phyloP scores from a whole-genome alignment of 2,888 invertebrate species.

The Ormyrus nitidulus region DNA sequence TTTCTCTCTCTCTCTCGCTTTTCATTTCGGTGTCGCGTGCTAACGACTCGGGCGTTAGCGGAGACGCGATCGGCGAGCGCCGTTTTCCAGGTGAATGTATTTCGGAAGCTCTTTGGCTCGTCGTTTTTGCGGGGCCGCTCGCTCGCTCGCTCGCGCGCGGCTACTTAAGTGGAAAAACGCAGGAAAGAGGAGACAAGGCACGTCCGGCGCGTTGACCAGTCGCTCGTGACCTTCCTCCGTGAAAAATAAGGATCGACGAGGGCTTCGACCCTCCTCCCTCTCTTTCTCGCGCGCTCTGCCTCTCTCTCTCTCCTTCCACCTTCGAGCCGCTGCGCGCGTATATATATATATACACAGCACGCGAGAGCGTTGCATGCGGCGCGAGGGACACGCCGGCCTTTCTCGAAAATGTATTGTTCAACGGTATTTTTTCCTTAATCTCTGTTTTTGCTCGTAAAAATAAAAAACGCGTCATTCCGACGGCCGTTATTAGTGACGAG shows the following conservation, averaged over 20 bases:
- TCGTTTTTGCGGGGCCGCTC: not conserved
- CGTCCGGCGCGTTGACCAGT: conserved; percentile 54
- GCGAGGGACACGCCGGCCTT: not conserved
- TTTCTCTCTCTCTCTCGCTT: not conserved
- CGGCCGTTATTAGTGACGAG: conserved; percentile 49
- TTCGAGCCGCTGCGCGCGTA: not conserved
- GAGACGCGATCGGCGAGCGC: not conserved
- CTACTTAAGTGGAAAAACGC: conserved; percentile 50
- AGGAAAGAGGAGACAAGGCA: conserved; percentile 47
- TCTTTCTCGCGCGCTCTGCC: not conserved
- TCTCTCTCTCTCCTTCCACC: conserved; percentile 20
- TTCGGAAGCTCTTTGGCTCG: conserved; percentile 38
- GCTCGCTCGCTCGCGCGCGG: not conserved
- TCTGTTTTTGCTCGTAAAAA: conserved; percentile 51
- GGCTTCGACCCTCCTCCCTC: conserved; percentile 51
- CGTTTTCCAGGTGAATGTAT: conserved; percentile 47
- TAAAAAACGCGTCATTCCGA: conserved; percentile 51
- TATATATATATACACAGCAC: not conserved
- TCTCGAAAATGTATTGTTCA: conserved; percentile 51
- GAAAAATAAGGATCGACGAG: conserved; percentile 54
- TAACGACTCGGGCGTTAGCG: not conserved
- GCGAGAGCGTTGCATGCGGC: conserved; percentile 11
- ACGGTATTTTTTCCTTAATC: conserved; percentile 54
- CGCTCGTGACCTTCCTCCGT: conserved; percentile 55
- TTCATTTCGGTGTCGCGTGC: conserved; percentile 19